These are phyloP conservation scores for Brachymystax lenok DNA, from an alignment of 2,797 vertebrate species.

Conservation along the genomic window DNA sequence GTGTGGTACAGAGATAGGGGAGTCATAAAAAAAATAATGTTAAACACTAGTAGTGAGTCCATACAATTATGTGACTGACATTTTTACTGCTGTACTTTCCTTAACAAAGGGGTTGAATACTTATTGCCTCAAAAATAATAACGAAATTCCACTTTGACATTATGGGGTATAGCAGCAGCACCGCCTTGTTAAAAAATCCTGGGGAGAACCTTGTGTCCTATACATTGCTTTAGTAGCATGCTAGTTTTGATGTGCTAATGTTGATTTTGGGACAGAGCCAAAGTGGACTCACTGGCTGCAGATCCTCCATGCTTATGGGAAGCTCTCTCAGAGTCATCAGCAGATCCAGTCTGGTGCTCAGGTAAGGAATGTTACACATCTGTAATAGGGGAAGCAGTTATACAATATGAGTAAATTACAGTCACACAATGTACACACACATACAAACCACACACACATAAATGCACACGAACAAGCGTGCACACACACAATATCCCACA, in stretches of 20 bases:
- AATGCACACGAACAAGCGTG: background rate
- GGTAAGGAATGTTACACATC: constrained; percentile 85
- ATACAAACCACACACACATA: background rate
- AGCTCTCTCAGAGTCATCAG: constrained; percentile 82
- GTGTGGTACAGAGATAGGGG: no score
- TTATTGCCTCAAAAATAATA: no score
- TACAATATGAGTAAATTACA: constrained; percentile 10
- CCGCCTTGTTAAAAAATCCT: no score
- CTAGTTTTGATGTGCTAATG: background rate
- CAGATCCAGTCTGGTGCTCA: constrained; percentile 80
- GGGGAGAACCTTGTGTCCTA: no score
- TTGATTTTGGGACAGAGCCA: background rate
- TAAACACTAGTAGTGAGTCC: no score
- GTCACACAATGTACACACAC: background rate
- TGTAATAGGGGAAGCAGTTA: constrained; percentile 49
- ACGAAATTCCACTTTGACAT: no score
- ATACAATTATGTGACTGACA: no score
- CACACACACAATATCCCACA: constrained; percentile 21
- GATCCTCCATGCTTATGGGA: constrained; percentile 75
- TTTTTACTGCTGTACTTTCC: no score
- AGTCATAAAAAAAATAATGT: no score
- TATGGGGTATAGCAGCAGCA: no score
- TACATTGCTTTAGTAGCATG: background rate
- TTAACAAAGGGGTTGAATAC: no score
- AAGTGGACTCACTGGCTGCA: constrained; percentile 76